phyloP scores from a whole-genome alignment of 2,113 vertebrate genomes.

The Gallinago media region DNA sequence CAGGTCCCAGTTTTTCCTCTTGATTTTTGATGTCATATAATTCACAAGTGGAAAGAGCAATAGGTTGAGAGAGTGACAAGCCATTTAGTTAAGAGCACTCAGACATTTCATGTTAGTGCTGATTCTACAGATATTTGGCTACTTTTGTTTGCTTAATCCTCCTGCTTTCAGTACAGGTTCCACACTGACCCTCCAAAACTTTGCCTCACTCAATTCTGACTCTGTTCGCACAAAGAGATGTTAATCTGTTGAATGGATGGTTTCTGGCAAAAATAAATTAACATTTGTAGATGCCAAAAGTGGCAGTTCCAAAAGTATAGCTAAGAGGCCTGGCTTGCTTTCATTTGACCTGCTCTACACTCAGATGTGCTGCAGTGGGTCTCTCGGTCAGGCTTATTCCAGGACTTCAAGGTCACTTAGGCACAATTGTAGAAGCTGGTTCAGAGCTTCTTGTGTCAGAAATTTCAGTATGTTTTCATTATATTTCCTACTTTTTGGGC shows the following conservation, averaged over 20 bases:
- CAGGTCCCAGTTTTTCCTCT: neutral
- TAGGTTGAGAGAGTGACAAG: neutral
- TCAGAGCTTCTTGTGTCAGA: neutral
- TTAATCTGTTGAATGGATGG: neutral
- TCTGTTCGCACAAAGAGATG: neutral
- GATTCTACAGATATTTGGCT: neutral
- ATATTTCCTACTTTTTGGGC: neutral
- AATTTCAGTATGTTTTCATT: neutral
- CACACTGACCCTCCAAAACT: neutral
- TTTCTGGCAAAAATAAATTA: slow-evolving; percentile 1
- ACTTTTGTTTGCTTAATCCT: neutral
- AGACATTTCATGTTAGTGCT: neutral
- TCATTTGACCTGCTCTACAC: neutral
- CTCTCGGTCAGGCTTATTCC: neutral
- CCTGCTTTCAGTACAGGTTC: neutral
- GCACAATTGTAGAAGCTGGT: neutral
- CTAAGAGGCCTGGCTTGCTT: neutral
- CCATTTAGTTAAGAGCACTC: neutral
- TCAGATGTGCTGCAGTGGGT: neutral
- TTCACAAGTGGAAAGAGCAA: neutral
- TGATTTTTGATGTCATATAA: neutral
- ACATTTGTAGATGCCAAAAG: neutral
- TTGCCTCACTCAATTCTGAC: neutral
- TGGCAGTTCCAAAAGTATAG: neutral
- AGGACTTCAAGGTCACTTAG: neutral